Base-by-base conservation (phyloP, 2,797 vertebrate genomes). In the Coluber constrictor region DNA sequence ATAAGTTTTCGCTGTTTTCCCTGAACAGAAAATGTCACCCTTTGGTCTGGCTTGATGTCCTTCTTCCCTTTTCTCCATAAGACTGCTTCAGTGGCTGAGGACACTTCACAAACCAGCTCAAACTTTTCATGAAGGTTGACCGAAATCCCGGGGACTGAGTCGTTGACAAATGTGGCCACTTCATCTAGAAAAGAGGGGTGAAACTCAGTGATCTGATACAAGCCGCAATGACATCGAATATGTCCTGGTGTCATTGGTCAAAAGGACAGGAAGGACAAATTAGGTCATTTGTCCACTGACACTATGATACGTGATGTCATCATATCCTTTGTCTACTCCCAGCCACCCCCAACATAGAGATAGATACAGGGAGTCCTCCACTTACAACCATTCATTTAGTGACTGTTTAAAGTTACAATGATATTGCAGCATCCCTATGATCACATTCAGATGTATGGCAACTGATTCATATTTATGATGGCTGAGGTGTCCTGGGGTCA, bases 91-190 rank as follows among this genome's bases (percentile, higher is more conserved):
- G 94, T 96, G 0, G 96, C 96, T 18, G 97, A 96, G 57, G 98
- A 98, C 70, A 99, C 98, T 95, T 99, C 98, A 60, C 98, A 98
- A 95, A 91, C 97, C 94, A 99, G 97, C 97, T 98, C 98, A 86
- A 99, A 97, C 95, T 97, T 98, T 87, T 98, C 98, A 91, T 97
- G 98, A 86, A 98, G 97, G 61, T 96, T 93, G 0, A 98, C 96
- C n/a, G 96, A 96, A 90, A 98, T 92, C 32, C 98, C 98, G 94
- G 98, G 97, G 15, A 98, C 51, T 12, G 96, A 97, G 95, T 97
- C 97, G 95, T 98, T 98, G 95, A 98, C 93, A 95, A 99, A 99
- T 94, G 97, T 98, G 12, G 98, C 97, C 16, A 97, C 96, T 97
- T 98, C 98, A 90, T 98, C 98, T 99, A 93, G 87, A 56, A 95